Evolutionary conservation across 2,113 vertebrate genomes (phyloP).

Genomic region (Mesocricetus auratus): DNA sequence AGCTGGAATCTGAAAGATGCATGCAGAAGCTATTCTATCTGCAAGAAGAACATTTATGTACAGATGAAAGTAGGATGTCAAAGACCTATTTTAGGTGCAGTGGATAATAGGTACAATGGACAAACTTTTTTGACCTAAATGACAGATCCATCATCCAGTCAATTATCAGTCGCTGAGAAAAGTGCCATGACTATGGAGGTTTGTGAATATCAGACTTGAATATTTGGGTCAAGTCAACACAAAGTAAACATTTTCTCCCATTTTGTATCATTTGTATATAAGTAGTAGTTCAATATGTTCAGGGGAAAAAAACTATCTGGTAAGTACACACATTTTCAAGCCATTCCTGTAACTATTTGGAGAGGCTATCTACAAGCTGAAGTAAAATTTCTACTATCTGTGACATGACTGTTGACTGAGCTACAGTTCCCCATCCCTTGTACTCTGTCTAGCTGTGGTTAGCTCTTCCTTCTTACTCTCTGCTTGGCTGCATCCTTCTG

Average conservation of each 20-base stretch:
- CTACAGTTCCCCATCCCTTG: background rate
- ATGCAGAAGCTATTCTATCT: background rate
- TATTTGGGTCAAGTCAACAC: slow-evolving; percentile 49
- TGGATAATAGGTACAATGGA: background rate
- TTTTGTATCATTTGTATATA: background rate
- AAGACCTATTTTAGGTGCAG: background rate
- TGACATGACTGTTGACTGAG: slow-evolving; percentile 9
- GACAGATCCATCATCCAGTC: background rate
- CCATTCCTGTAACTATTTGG: background rate
- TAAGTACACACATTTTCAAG: slow-evolving; percentile 6
- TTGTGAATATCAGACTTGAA: background rate
- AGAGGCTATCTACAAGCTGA: background rate
- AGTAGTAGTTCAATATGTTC: background rate
- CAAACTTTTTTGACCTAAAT: background rate
- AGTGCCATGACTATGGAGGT: background rate
- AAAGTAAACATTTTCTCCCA: slow-evolving; percentile 30
- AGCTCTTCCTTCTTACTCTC: background rate
- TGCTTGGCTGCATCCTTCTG: background rate
- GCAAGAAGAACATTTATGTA: background rate
- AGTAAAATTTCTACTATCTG: slow-evolving; percentile 24
- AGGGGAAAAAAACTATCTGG: background rate
- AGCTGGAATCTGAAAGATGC: background rate
- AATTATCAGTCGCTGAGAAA: background rate
- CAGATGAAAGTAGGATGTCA: background rate
- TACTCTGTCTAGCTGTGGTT: background rate